Conservation (phyloP, 1,140 invertebrate genomes). For the Protaetia brevitarsis region DNA sequence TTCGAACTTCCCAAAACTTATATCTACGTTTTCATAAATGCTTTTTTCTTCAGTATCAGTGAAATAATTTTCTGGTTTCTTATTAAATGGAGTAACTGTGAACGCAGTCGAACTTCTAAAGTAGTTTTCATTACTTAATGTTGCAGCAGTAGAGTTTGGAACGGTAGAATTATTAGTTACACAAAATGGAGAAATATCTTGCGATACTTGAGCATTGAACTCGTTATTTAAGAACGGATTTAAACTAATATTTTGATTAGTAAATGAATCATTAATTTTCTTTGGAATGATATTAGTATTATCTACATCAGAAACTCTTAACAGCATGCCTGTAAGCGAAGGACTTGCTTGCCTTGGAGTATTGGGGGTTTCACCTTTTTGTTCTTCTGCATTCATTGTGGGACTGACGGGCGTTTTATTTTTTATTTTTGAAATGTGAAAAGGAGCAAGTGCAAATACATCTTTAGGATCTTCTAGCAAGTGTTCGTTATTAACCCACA, state of each 20-base stretch:
- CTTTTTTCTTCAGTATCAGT: not conserved
- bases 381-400: not conserved
- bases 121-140: not conserved
- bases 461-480: constrained; percentile 54
- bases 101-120: not conserved
- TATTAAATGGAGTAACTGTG: constrained; percentile 25
- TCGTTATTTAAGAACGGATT: constrained; percentile 37
- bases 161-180: constrained; percentile 26
- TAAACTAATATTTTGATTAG: not conserved
- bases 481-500: constrained; percentile 43
- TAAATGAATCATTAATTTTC: constrained; percentile 9
- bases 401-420: not conserved
- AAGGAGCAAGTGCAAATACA: constrained; percentile 74
- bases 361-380: constrained; percentile 13
- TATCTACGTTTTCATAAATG: constrained; percentile 29
- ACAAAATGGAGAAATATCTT: constrained; percentile 37
- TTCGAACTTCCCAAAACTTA: constrained; percentile 7
- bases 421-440: constrained; percentile 50
- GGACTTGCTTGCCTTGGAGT: constrained; percentile 3
- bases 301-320: not conserved
- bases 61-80: constrained; percentile 28
- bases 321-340: not conserved
- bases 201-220: constrained; percentile 24
- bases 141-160: constrained; percentile 29
- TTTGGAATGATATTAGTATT: constrained; percentile 8